phyloP scores from a whole-genome alignment of 2,113 vertebrate species.

The Agelaius phoeniceus region DNA sequence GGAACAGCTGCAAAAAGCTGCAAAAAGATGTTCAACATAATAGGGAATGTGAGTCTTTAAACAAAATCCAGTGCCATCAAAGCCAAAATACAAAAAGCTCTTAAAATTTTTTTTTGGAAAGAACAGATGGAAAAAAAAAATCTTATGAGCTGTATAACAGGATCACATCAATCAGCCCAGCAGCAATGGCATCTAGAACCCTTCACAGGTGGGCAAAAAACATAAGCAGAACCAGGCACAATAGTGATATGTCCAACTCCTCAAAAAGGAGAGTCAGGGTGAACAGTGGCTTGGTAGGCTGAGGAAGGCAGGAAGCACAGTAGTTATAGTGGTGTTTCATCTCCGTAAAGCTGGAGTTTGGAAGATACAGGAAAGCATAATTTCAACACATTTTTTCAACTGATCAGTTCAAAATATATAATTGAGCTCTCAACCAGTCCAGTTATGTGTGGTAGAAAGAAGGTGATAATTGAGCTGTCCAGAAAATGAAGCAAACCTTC shows the following conservation, averaged over 20 bases:
- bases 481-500: neutral
- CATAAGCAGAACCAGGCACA: neutral
- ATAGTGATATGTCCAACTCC: neutral
- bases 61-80: neutral
- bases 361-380: neutral
- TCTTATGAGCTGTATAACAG: neutral
- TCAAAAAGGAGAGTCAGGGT: neutral
- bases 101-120: neutral
- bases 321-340: neutral
- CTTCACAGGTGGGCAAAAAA: neutral
- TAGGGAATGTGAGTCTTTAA: neutral
- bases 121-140: neutral
- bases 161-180: neutral
- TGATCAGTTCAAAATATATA: neutral
- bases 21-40: neutral
- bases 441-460: neutral
- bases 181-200: neutral
- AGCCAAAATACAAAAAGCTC: neutral
- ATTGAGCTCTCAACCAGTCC: neutral
- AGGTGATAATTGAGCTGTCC: neutral
- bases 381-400: neutral
- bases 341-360: neutral
- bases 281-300: neutral
- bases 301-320: neutral
- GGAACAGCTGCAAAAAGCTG: constrained; percentile 2